A percentile compares a stretch with the other conserved stretches of the same genome.
phyloP scores from a whole-genome alignment of 2,888 invertebrate genomes.

The Harpalus rufipes region DNA sequence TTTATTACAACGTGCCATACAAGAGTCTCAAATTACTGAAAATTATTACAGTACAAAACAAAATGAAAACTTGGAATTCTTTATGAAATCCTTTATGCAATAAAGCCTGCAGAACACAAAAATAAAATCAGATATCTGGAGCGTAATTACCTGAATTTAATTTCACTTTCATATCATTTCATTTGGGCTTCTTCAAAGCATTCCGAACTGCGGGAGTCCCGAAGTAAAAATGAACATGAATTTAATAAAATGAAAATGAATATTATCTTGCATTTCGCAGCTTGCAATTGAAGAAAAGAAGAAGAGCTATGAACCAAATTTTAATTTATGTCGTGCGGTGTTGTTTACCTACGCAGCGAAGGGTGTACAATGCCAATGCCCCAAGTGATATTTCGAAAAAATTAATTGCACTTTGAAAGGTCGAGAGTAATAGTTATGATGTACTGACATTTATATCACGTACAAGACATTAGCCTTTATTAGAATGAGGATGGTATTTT shows the following conservation, averaged over 20 bases:
- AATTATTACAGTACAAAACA: slow-evolving; percentile 34
- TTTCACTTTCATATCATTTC: slow-evolving; percentile 41
- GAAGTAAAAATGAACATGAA: slow-evolving; percentile 38
- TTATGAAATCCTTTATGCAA: slow-evolving; percentile 45
- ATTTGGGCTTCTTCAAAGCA: slow-evolving; percentile 37
- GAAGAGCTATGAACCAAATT: slow-evolving; percentile 18
- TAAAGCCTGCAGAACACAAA: slow-evolving; percentile 34
- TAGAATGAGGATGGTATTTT: neutral
- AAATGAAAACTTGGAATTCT: slow-evolving; percentile 38
- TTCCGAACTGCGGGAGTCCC: slow-evolving; percentile 15
- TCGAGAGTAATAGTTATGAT: slow-evolving; percentile 27
- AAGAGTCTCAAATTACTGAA: slow-evolving; percentile 19
- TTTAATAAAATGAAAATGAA: slow-evolving; percentile 49
- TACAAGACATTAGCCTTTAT: slow-evolving; percentile 23
- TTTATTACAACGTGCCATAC: slow-evolving; percentile 17
- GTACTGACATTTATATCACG: slow-evolving; percentile 29
- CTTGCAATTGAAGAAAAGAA: neutral
- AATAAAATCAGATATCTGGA: slow-evolving; percentile 43
- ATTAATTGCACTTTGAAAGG: slow-evolving; percentile 34
- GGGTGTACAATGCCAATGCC: slow-evolving; percentile 29
- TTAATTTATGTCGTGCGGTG: slow-evolving; percentile 3
- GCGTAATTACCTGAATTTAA: slow-evolving; percentile 48
- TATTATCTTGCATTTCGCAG: slow-evolving; percentile 11
- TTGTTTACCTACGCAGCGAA: neutral
- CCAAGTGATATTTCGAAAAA: slow-evolving; percentile 38